Percentiles rank a stretch among this genome's conserved stretches.
phyloP scores from a whole-genome alignment of 2,113 vertebrate genomes.

The Carassius auratus region DNA sequence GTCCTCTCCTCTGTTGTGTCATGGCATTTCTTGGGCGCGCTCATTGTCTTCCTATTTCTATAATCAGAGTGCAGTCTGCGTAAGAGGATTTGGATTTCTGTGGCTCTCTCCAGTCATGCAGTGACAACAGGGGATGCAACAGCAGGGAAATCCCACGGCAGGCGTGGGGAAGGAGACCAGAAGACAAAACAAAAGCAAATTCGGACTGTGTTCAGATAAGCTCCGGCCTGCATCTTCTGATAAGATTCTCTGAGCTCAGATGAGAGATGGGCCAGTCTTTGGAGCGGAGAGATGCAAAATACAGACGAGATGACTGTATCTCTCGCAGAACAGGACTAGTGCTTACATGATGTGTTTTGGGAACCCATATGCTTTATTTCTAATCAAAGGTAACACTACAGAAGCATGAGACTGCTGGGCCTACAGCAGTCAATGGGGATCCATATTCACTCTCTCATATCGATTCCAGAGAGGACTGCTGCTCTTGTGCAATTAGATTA shows the following conservation, averaged over 20 bases:
- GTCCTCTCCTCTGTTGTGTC: slow-evolving; percentile 29
- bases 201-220: slow-evolving; percentile 57
- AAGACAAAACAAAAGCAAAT: slow-evolving; percentile 55
- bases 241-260: slow-evolving; percentile 49
- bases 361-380: neutral
- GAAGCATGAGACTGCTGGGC: neutral
- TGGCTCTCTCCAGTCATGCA: slow-evolving; percentile 30
- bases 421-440: neutral
- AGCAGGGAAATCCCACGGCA: slow-evolving; percentile 46
- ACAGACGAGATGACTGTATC: neutral
- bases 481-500: neutral
- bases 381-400: neutral
- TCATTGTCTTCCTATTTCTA: slow-evolving; percentile 44
- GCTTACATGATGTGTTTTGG: slow-evolving; percentile 9
- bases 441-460: slow-evolving; percentile 16
- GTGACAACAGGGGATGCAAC: slow-evolving; percentile 40
- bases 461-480: neutral
- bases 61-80: slow-evolving; percentile 37
- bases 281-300: slow-evolving; percentile 49
- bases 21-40: slow-evolving; percentile 47
- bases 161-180: slow-evolving; percentile 2
- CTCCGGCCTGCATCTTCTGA: slow-evolving; percentile 55
- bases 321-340: slow-evolving; percentile 15
- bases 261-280: slow-evolving; percentile 45
- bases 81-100: slow-evolving; percentile 46